Conservation (phyloP, 2,888 invertebrate genomes). For the Pachydiplax longipennis region DNA sequence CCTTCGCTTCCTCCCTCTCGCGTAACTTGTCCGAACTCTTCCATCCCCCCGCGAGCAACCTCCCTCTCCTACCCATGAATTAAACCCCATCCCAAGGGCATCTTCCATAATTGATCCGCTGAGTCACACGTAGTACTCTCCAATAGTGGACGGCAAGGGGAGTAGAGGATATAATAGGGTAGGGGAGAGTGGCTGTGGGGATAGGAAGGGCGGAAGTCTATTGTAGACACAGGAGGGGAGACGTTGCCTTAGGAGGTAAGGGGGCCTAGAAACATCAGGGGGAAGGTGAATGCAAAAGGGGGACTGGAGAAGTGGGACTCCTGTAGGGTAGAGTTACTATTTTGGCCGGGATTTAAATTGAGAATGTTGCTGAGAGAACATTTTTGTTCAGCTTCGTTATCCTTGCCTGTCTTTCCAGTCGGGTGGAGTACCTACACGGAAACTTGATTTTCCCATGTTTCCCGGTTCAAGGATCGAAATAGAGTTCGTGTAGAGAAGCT, state of each 20-base stretch:
- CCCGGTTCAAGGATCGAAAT: no score
- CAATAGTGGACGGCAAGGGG: neutral
- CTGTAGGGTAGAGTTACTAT: neutral
- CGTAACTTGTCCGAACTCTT: neutral
- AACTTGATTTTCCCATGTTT: no score
- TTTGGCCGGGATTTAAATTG: neutral
- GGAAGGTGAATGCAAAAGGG: neutral
- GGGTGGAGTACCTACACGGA: no score
- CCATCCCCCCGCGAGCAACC: neutral
- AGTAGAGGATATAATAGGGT: neutral
- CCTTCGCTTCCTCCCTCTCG: neutral
- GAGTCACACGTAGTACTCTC: constrained; percentile 39
- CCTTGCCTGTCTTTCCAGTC: neutral
- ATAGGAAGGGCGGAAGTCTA: neutral
- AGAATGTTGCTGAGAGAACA: neutral
- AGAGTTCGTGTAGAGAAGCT: no score
- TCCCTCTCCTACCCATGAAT: neutral
- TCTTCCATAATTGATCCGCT: constrained; percentile 41
- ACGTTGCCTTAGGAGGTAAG: neutral
- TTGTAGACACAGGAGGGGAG: neutral
- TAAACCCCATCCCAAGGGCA: constrained; percentile 40
- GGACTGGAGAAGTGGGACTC: neutral
- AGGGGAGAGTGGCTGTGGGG: neutral
- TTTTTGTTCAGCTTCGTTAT: neutral
- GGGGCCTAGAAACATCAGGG: neutral